Conservation (phyloP, 2,113 vertebrate genomes). For the Sphaerodactylus townsendi region DNA sequence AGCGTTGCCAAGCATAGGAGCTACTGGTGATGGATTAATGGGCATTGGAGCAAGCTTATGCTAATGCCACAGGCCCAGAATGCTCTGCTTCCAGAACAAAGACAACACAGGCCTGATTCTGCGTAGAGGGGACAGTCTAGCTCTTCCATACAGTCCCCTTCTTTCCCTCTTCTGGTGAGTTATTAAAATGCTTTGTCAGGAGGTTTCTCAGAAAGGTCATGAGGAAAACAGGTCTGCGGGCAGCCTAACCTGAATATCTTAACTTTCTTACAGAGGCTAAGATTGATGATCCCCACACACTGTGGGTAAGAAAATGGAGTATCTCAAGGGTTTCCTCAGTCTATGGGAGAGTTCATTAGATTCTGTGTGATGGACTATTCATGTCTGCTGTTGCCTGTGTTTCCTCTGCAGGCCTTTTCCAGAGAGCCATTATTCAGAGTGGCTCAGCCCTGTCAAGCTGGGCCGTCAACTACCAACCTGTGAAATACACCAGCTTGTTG, state of each 20-base stretch:
- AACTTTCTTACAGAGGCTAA: background rate
- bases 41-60: background rate
- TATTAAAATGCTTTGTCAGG: too few relatives aligned
- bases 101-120: background rate
- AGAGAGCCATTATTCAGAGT: constrained; percentile 98
- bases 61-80: background rate
- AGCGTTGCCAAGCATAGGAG: background rate
- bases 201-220: too few relatives aligned
- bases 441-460: constrained; percentile 97
- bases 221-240: background rate
- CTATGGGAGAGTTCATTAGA: rapidly evolving
- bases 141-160: background rate
- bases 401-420: constrained; percentile 89
- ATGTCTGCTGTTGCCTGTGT: background rate
- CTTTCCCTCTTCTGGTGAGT: background rate
- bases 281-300: background rate
- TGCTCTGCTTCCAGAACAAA: background rate
- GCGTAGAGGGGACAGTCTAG: background rate
- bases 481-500: constrained; percentile 96
- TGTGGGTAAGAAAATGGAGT: background rate
- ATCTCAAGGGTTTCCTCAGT: background rate
- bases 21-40: background rate
- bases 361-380: background rate
- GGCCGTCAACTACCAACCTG: constrained; percentile 98
- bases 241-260: background rate